Base-by-base conservation (phyloP, 2,888 invertebrate genomes). In the Eumacrocentrus americanus region DNA sequence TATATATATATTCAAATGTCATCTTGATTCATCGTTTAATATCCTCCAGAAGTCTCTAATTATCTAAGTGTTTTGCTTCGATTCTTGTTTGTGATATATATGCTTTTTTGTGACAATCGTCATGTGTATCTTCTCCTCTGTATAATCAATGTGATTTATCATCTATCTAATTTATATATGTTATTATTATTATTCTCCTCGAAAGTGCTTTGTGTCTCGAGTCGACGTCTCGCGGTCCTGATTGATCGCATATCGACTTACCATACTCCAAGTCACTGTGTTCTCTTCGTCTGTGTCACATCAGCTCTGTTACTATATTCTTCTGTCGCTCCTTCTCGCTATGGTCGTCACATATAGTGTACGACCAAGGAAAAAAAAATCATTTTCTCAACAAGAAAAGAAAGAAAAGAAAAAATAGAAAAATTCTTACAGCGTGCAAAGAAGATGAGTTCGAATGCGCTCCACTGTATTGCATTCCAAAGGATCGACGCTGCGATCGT, bases 401-500 rank as follows among this genome's bases (percentile, higher is more conserved):
- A 47, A 35, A 37, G 14, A 46, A 37, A 47, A 42, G 7, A 50
- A 58, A 55, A 64, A 63, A 60, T 63, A 48, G 61, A 64, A 64
- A 62, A 64, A 77, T 79, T 74, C 71, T 77, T 76, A 68, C 81
- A 89, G 89, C 88, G 81, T 90, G 90, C 86, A 81, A 84, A 72
- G 81, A 85, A 67, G 84, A 86, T 74, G 85, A 89, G 79, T 90
- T 90, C 86, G 87, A 88, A 78, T 95, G 94, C 81, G 87, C 89
- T 74, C 85, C 86, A 74, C 89, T 90, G 61, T 84, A 82, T 72
- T 90, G 90, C 80, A 86, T 90, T 73, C 81, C 83, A 69, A 82
- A 82, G 68, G 82, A 79, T 67, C 83, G 84, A 71, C 83, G 86
- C 60, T 91, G 91, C 78, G 86, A 91, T 74, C 87, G 88, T 64